These are phyloP conservation scores for Pollenia angustigena DNA, from an alignment of 2,888 invertebrate genomes.

Conservation along the genomic window DNA sequence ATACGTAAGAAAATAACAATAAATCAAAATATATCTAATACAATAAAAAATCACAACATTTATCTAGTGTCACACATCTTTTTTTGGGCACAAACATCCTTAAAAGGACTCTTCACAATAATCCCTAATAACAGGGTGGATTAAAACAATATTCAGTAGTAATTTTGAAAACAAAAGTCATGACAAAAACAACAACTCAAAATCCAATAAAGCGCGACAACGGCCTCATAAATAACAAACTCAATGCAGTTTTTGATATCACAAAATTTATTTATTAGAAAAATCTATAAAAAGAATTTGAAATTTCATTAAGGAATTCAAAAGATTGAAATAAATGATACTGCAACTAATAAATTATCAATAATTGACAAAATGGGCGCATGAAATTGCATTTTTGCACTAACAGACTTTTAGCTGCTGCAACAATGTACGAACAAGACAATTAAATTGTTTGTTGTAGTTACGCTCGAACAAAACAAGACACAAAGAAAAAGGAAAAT, in stretches of 20 bases:
- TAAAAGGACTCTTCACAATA: slow-evolving; percentile 70
- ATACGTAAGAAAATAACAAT: slow-evolving; percentile 41
- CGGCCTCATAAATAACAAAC: slow-evolving; percentile 64
- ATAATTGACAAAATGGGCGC: slow-evolving; percentile 70
- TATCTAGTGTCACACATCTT: slow-evolving; percentile 67
- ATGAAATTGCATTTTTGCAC: slow-evolving; percentile 73
- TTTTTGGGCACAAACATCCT: slow-evolving; percentile 14
- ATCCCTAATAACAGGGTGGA: slow-evolving; percentile 75
- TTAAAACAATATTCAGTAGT: slow-evolving; percentile 56
- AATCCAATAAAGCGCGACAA: neutral
- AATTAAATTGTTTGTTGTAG: slow-evolving; percentile 54
- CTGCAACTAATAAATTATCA: slow-evolving; percentile 71
- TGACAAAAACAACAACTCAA: slow-evolving; percentile 30
- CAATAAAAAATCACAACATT: slow-evolving; percentile 80
- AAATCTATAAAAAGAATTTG: neutral
- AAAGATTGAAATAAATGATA: slow-evolving; percentile 36
- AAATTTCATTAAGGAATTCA: slow-evolving; percentile 39
- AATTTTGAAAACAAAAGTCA: slow-evolving; percentile 66
- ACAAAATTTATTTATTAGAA: slow-evolving; percentile 47
- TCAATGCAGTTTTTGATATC: slow-evolving; percentile 28
- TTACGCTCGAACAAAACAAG: neutral
- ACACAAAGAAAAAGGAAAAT: slow-evolving; percentile 16
- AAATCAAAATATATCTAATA: slow-evolving; percentile 80
- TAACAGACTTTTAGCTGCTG: slow-evolving; percentile 59
- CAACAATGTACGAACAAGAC: slow-evolving; percentile 69